Base-by-base conservation (phyloP, 2,888 invertebrate species). In the Lithophane semibrunnea region DNA sequence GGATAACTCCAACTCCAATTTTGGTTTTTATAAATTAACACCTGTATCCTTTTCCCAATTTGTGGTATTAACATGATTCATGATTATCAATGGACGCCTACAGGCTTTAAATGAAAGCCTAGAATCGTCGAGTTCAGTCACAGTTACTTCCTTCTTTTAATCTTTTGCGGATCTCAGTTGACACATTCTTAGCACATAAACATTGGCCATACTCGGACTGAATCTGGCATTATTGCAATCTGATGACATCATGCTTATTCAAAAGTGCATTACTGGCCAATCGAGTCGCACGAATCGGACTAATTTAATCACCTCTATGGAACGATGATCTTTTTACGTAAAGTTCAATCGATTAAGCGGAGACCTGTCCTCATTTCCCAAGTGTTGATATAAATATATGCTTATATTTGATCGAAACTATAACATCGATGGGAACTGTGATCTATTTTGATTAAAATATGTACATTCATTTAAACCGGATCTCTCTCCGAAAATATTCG, bases 181-280 rank as follows among this genome's bases (percentile, higher is more conserved):
- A 75, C 75, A 77, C 60, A 85, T 65, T 72, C 64, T 64, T 65
- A 77, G 29, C 49, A 69, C 70, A 63, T n/a, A 58, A 74, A 61
- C 49, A 42, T 58, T 75, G 68, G n/a, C 44, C 65, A 56, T 49
- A 44, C 8, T 63, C 58, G 54, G 78, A 65, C 73, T 69, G 54
- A 83, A 85, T 86, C 83, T 72, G 73, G 73, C 70, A 82, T 77
- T 84, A 69, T 69, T 68, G 58, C 77, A 79, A 76, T 65, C 63
- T 70, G 77, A 86, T 90, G 86, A 88, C 86, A 86, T 86, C 85
- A 88, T 77, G 69, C 54, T 79, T 84, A 82, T 82, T 86, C 79
- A 85, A 82, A 86, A 83, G 73, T 79, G 77, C 81, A 86, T 79
- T 81, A 72, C 79, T 52, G 60, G 42, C 61, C 65, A 66, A 76